Percentiles rank a stretch among this genome's conserved stretches.
These are phyloP conservation scores for Sarcophaga caerulescens DNA, from an alignment of 2,888 invertebrate species.

Conservation along the genomic window DNA sequence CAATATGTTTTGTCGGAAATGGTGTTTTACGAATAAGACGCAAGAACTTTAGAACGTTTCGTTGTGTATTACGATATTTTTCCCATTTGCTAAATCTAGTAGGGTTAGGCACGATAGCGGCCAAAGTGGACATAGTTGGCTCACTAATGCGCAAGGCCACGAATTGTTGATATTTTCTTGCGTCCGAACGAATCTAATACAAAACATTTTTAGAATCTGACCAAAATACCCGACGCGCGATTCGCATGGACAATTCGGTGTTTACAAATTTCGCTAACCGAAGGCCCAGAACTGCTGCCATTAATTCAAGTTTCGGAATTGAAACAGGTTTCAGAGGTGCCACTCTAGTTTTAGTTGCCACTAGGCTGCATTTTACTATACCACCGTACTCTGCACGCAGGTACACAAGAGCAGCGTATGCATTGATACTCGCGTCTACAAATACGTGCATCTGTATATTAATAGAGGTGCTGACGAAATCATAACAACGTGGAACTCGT, in stretches of 20 bases:
- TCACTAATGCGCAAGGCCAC: too few species aligned
- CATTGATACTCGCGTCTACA: constrained; percentile 20
- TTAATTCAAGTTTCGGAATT: constrained; percentile 58
- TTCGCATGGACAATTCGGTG: constrained; percentile 35
- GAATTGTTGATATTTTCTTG: constrained; percentile 65
- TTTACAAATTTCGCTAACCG: constrained; percentile 44
- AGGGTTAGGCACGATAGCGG: constrained; percentile 2
- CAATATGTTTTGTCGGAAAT: constrained; percentile 46
- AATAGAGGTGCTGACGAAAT: not conserved
- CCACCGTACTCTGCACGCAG: not conserved
- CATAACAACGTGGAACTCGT: not conserved
- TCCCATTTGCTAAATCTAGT: constrained; percentile 49
- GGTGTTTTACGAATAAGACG: constrained; percentile 20
- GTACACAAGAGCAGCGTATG: constrained; percentile 36
- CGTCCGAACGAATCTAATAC: constrained; percentile 59
- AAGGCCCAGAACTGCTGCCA: constrained; percentile 53
- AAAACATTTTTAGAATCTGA: constrained; percentile 20
- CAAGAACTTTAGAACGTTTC: constrained; percentile 15
- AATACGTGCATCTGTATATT: constrained; percentile 4
- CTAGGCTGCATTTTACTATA: constrained; percentile 1
- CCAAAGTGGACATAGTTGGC: not conserved
- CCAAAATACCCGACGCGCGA: constrained; percentile 13
- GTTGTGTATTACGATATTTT: constrained; percentile 25
- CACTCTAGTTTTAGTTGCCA: constrained; percentile 41
- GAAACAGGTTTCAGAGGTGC: constrained; percentile 57